A percentile compares a stretch with the other conserved stretches of the same genome.
phyloP scores from a whole-genome alignment of 2,888 invertebrate species.

The Orthonevra nobilis region DNA sequence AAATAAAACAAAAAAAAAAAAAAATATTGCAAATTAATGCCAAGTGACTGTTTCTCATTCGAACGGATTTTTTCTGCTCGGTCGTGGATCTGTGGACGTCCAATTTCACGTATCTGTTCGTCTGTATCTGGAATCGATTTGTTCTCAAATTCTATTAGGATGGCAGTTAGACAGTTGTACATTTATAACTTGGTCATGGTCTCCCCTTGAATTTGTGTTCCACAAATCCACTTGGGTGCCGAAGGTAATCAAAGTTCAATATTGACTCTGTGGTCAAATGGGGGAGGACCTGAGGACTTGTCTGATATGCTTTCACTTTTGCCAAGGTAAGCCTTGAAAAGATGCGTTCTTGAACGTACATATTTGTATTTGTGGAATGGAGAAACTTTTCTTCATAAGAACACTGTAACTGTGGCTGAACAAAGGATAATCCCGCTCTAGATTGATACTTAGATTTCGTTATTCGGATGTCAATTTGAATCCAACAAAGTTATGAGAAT shows the following conservation, averaged over 20 bases:
- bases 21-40: slow-evolving; percentile 43
- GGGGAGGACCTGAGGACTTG: no score
- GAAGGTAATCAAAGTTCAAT: slow-evolving; percentile 49
- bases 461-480: slow-evolving; percentile 12
- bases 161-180: no score
- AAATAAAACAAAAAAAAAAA: neutral
- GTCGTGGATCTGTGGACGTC: no score
- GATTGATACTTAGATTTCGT: slow-evolving; percentile 7
- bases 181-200: slow-evolving; percentile 23
- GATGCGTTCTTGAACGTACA: no score
- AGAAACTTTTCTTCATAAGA: slow-evolving; percentile 4
- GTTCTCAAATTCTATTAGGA: slow-evolving; percentile 44
- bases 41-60: slow-evolving; percentile 38
- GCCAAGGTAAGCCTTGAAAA: no score
- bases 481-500: slow-evolving; percentile 22
- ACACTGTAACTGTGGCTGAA: slow-evolving; percentile 16
- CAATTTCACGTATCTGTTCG: neutral
- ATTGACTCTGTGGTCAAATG: slow-evolving; percentile 39
- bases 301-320: slow-evolving; percentile 21
- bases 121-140: slow-evolving; percentile 32
- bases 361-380: no score
- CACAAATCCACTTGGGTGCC: slow-evolving; percentile 30
- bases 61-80: slow-evolving; percentile 16
- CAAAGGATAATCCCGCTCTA: slow-evolving; percentile 30
- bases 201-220: slow-evolving; percentile 7